Evolutionary conservation across 2,113 vertebrate genomes (phyloP).

Genomic region (Oriolus oriolus): DNA sequence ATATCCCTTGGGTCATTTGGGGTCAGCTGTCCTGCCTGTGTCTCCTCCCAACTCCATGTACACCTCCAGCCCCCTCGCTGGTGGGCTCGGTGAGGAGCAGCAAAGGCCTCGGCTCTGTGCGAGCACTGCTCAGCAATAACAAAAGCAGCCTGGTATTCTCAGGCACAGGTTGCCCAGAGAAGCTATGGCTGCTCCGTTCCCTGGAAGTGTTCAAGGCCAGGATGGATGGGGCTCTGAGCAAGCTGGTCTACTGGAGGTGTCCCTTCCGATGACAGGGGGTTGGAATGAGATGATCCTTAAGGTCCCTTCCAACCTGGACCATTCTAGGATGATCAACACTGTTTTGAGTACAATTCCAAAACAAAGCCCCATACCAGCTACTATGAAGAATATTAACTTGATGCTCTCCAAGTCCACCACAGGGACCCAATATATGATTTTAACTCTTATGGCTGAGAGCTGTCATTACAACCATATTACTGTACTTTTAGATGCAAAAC

Average conservation of each 20-base stretch:
- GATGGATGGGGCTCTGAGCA: not conserved
- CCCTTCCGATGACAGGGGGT: not conserved
- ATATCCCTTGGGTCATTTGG: not conserved
- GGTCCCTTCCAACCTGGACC: not conserved
- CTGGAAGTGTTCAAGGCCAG: accelerated
- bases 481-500: not conserved
- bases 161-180: not conserved
- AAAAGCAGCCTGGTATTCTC: not conserved
- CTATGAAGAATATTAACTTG: not conserved
- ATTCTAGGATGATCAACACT: not conserved
- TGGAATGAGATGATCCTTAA: not conserved
- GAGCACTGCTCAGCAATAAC: not conserved
- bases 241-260: not conserved
- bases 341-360: not conserved
- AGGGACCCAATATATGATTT: not conserved
- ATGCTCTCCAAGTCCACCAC: not conserved
- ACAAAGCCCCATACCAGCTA: not conserved
- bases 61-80: accelerated
- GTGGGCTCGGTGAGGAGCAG: not conserved
- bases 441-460: not conserved
- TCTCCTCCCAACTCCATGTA: not conserved
- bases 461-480: not conserved
- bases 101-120: not conserved
- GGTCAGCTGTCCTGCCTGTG: not conserved
- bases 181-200: not conserved